phyloP scores from a whole-genome alignment of 2,888 invertebrate species.

The Vanessa cardui region DNA sequence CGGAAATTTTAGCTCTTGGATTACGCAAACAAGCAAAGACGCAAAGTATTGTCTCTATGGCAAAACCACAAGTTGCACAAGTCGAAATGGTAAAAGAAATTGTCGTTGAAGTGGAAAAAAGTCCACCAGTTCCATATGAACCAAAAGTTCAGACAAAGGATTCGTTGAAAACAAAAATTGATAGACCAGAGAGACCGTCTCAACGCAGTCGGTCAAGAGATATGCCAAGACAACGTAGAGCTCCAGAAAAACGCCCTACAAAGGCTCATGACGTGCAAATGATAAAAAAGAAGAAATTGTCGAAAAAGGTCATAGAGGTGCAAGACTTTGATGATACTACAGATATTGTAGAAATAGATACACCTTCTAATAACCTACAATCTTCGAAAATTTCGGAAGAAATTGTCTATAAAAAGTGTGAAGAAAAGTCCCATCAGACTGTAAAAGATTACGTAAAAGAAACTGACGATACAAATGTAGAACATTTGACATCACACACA shows the following conservation, averaged over 20 bases:
- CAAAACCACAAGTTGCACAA: conserved; percentile 70
- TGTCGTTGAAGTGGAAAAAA: conserved; percentile 60
- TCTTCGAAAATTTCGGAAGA: conserved; percentile 18
- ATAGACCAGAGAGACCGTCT: conserved; percentile 49
- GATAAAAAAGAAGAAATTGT: conserved; percentile 67
- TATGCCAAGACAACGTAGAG: conserved; percentile 68
- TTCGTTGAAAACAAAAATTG: conserved; percentile 41
- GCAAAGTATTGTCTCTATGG: conserved; percentile 57
- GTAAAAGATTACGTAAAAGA: conserved; percentile 46
- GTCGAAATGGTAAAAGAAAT: conserved; percentile 68
- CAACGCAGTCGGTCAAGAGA: conserved; percentile 70
- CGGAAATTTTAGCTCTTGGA: conserved; percentile 87
- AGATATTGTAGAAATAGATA: conserved; percentile 40
- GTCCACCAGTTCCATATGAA: conserved; percentile 52
- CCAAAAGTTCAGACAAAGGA: conserved; percentile 45
- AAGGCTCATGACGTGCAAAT: conserved; percentile 63
- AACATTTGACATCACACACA: conserved; percentile 38
- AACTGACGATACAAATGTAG: conserved; percentile 43
- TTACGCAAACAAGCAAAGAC: conserved; percentile 67
- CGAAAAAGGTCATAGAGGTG: conserved; percentile 71
- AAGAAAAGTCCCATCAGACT: conserved; percentile 36
- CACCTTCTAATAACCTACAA: neutral
- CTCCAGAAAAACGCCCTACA: conserved; percentile 67
- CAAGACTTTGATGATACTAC: conserved; percentile 67
- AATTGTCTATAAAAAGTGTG: conserved; percentile 24